A percentile compares a stretch with the other conserved stretches of the same genome.
phyloP scores from a whole-genome alignment of 2,113 vertebrate genomes.

The Trinectes maculatus region DNA sequence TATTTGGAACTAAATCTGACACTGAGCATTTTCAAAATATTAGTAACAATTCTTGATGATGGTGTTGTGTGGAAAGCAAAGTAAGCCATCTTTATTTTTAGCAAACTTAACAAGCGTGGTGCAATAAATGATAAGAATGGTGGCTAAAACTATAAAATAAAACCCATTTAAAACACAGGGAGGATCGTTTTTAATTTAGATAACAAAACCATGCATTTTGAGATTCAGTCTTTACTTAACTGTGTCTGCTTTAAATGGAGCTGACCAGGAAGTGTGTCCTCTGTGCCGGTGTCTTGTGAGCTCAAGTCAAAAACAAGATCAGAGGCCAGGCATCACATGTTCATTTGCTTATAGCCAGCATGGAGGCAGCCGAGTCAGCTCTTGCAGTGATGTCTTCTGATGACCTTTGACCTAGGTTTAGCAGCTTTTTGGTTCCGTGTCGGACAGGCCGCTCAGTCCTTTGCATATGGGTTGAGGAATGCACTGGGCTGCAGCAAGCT shows the following conservation, averaged over 20 bases:
- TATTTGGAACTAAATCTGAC: not conserved
- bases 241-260: not conserved
- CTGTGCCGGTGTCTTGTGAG: slow-evolving; percentile 8
- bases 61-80: not conserved
- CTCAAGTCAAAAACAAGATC: slow-evolving; percentile 30
- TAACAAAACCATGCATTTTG: not conserved
- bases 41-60: not conserved
- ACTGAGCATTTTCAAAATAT: not conserved
- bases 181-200: slow-evolving; percentile 4
- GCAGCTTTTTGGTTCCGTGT: slow-evolving; percentile 53
- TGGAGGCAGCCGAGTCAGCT: slow-evolving; percentile 5
- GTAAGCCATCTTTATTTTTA: not conserved
- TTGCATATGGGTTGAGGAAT: slow-evolving; percentile 61
- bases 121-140: not conserved
- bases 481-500: slow-evolving; percentile 57
- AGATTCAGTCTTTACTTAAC: not conserved
- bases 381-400: slow-evolving; percentile 32
- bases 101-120: no score
- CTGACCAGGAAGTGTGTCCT: not conserved
- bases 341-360: slow-evolving; percentile 23
- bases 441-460: slow-evolving; percentile 57
- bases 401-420: slow-evolving; percentile 64
- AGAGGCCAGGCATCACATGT: slow-evolving; percentile 6
- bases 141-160: not conserved
- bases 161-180: slow-evolving; percentile 3